Evolutionary conservation across 2,888 invertebrate species (phyloP), one percentile per base, ranked within the genome.

Genomic region (Microplitis manilae): DNA sequence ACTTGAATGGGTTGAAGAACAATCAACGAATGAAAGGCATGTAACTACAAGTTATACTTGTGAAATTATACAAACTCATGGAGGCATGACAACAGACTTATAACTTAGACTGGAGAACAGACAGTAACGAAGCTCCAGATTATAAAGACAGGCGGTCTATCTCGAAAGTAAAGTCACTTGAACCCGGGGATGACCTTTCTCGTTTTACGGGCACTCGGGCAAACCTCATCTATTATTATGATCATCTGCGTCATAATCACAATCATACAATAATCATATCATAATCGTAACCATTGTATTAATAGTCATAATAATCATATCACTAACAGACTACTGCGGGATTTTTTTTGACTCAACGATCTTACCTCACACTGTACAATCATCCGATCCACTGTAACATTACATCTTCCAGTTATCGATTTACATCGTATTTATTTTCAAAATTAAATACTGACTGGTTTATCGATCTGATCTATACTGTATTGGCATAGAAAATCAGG

Each of bases 141-240:
- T 71, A 60, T 67, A 67, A 17, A 72, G 72, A 50, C 38, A 38
- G 62, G 69, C 59, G 70, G 59, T 62, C 64, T 38, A 50, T 40
- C 40, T 40, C 40, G 68, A 39, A 40, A 68, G 15, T n/a, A 76
- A 75, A 83, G 82, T 81, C 80, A 80, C 82, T 82, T 82, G 84
- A 84, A 86, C 86, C 82, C 78, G 61, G 79, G 80, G 76, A 81
- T 87, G 86, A 87, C 87, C 87, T 87, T 87, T 87, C 86, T 84
- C 74, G 81, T 87, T 87, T 87, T 86, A 87, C 87, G 86, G 50
- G 50, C 50, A 50, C 50, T 8, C 8, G 50, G 50, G 8, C 30
- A 30, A 30, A 84, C 80, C 86, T 68, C 68, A 41, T 41, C 68
- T 40, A 68, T 41, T 20, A 68, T 68, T 41, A 68, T 68, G 41